Conservation (phyloP, 2,797 vertebrate genomes). For the Trichosurus vulpecula region DNA sequence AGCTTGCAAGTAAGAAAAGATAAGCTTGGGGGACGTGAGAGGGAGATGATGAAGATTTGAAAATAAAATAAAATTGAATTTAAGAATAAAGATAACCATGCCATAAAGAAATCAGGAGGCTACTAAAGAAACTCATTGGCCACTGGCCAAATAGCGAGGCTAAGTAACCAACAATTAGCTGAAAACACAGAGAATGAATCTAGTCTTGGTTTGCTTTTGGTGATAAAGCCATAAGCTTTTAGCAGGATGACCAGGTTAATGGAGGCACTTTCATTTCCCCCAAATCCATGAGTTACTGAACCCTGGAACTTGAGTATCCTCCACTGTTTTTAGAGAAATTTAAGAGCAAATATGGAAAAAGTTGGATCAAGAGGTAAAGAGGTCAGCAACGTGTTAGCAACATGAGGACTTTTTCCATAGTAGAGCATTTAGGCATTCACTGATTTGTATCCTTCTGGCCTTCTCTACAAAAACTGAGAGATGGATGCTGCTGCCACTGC, state of each 20-base stretch:
- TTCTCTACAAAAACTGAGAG: not conserved
- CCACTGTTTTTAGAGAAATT: not conserved
- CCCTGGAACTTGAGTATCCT: not conserved
- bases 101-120: conserved; percentile 13
- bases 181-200: conserved; percentile 34
- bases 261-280: not conserved
- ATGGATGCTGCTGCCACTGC: not conserved
- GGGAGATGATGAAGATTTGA: not conserved
- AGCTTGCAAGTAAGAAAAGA: conserved; percentile 1
- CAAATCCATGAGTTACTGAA: not conserved
- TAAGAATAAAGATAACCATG: not conserved
- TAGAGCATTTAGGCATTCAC: not conserved
- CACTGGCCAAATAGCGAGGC: not conserved
- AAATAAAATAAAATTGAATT: not conserved
- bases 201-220: not conserved
- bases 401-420: not conserved
- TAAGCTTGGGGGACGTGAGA: not conserved
- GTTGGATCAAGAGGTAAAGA: not conserved
- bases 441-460: not conserved
- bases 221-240: not conserved
- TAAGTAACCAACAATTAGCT: conserved; percentile 50
- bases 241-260: not conserved
- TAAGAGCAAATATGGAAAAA: not conserved
- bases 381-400: not conserved
- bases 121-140: conserved; percentile 52